Evolutionary conservation across 2,888 invertebrate species (phyloP).

Genomic region (Noctua comes): DNA sequence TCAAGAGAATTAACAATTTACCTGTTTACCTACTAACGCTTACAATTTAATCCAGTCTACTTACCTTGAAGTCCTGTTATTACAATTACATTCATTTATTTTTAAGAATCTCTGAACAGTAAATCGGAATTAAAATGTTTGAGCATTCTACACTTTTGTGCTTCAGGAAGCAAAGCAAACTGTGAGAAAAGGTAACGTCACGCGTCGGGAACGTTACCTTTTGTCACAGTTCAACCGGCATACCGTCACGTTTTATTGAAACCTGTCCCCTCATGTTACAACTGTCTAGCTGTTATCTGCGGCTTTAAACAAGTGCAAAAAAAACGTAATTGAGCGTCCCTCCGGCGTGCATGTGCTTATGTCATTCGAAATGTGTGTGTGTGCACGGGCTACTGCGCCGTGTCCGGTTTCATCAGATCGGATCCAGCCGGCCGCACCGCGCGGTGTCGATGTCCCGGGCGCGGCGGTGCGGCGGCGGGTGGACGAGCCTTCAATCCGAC

Average conservation of each 20-base stretch:
- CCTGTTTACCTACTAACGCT: conserved; percentile 29
- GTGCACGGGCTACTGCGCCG: conserved; percentile 55
- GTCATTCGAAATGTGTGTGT: conserved; percentile 15
- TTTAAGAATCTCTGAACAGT: background rate
- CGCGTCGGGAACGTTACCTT: too few species aligned
- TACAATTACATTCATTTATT: background rate
- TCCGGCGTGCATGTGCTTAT: conserved; percentile 18
- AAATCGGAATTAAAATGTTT: background rate
- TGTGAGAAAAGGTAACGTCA: conserved; percentile 24
- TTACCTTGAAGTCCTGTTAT: conserved; percentile 26
- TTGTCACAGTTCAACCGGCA: conserved; percentile 5
- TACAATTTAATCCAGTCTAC: background rate
- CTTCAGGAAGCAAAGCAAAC: conserved; percentile 4
- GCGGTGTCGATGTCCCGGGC: conserved; percentile 55
- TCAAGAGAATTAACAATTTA: conserved; percentile 1
- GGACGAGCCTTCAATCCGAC: conserved; percentile 18
- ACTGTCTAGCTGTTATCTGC: conserved; percentile 50
- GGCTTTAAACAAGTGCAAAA: conserved; percentile 64
- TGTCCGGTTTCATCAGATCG: conserved; percentile 64
- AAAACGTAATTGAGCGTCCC: conserved; percentile 45
- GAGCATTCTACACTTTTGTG: background rate
- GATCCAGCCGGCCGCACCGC: conserved; percentile 59
- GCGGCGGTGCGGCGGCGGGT: conserved; percentile 28
- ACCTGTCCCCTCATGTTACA: conserved; percentile 18
- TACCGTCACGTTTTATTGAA: conserved; percentile 18